Evolutionary conservation across 2,888 invertebrate genomes (phyloP).

Genomic region (Himalopsyche japonica): DNA sequence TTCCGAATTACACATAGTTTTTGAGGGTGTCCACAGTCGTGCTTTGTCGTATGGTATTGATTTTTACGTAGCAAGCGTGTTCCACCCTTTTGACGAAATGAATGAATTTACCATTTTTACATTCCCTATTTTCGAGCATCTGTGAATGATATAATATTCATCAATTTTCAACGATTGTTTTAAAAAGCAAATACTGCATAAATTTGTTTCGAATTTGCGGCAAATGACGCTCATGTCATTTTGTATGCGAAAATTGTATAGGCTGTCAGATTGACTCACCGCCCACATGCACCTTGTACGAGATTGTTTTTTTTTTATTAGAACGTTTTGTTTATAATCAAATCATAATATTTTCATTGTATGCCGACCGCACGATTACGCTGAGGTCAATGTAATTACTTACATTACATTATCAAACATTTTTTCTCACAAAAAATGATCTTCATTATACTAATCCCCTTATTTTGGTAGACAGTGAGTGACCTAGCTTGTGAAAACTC

Average conservation of each 20-base stretch:
- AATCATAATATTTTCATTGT: not conserved
- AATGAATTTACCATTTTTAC: conserved; percentile 6
- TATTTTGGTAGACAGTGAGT: not conserved
- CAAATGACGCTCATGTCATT: not conserved
- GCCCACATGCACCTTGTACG: not conserved
- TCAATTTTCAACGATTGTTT: not conserved
- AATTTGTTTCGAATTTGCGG: not conserved
- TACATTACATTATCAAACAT: not conserved
- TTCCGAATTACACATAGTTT: not conserved
- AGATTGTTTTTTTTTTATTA: not conserved
- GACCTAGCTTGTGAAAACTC: not conserved
- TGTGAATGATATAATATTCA: not conserved
- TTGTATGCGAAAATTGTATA: not conserved
- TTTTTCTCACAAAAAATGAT: not conserved
- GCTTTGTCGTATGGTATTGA: conserved; percentile 32
- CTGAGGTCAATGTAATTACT: not conserved
- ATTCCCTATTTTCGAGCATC: not conserved
- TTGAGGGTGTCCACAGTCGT: conserved; percentile 2
- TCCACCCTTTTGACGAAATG: conserved; percentile 18
- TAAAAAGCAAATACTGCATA: not conserved
- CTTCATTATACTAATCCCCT: not conserved
- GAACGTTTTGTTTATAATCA: not conserved
- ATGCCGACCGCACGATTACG: not conserved
- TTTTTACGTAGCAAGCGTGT: conserved; percentile 23
- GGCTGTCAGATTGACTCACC: not conserved